Evolutionary conservation across 2,888 invertebrate species (phyloP).

Genomic region (Watsonalla binaria): DNA sequence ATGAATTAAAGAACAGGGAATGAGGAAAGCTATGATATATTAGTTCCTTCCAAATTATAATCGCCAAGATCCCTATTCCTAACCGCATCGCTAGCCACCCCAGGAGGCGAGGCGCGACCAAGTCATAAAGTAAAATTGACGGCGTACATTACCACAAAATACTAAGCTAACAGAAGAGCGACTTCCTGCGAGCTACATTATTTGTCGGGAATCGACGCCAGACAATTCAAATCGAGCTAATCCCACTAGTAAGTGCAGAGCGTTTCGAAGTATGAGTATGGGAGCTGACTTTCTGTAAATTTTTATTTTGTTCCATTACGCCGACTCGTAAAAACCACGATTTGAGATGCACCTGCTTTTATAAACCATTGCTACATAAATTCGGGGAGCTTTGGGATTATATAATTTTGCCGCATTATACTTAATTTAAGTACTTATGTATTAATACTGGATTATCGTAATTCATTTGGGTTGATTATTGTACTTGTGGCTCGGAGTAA

Average conservation of each 20-base stretch:
- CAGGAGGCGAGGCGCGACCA: conserved; percentile 35
- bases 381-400: neutral
- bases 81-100: conserved; percentile 35
- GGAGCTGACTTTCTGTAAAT: no score
- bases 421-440: no score
- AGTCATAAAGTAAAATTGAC: conserved; percentile 58
- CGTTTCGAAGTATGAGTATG: no score
- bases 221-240: no score
- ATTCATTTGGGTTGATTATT: no score
- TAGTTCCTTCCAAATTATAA: neutral
- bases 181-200: no score
- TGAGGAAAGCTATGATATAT: neutral
- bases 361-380: conserved; percentile 10
- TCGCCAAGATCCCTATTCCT: neutral
- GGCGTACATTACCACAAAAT: conserved; percentile 15
- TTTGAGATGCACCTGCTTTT: conserved; percentile 45
- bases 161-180: no score
- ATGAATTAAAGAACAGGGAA: neutral
- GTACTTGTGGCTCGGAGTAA: no score
- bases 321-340: conserved; percentile 45
- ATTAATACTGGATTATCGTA: no score
- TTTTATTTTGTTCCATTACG: conserved; percentile 32
- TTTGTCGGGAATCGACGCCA: no score
- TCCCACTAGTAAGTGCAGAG: no score
- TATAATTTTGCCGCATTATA: neutral